These are phyloP conservation scores for Terrapene triunguis DNA, from an alignment of 2,113 vertebrate genomes.

Conservation along the genomic window DNA sequence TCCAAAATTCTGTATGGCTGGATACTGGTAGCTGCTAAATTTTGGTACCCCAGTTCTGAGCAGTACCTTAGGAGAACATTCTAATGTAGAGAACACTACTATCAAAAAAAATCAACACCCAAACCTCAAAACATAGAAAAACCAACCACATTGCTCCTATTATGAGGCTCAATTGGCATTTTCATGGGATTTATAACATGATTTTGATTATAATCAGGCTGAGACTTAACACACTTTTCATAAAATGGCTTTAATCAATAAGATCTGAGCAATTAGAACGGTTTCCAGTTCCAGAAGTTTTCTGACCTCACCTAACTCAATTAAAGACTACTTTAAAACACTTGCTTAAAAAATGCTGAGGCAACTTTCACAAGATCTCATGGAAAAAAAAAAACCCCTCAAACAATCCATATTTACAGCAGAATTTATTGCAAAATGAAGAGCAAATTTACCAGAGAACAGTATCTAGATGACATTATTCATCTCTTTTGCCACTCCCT, in stretches of 20 bases:
- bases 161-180: background rate
- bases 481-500: no score
- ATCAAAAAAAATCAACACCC: background rate
- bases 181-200: background rate
- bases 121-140: no score
- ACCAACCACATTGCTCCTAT: no score
- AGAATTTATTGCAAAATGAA: background rate
- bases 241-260: background rate
- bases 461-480: background rate
- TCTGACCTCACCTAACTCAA: background rate
- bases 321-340: background rate
- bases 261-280: background rate
- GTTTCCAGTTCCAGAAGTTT: background rate
- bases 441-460: background rate
- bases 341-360: background rate
- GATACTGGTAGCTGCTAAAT: background rate
- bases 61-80: background rate
- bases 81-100: background rate
- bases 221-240: background rate
- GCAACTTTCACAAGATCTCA: background rate
- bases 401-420: no score
- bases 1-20: background rate
- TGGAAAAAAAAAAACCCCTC: background rate
- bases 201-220: background rate
- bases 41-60: background rate